phyloP scores from a whole-genome alignment of 2,113 vertebrate genomes.

The Hippopotamus amphibius region DNA sequence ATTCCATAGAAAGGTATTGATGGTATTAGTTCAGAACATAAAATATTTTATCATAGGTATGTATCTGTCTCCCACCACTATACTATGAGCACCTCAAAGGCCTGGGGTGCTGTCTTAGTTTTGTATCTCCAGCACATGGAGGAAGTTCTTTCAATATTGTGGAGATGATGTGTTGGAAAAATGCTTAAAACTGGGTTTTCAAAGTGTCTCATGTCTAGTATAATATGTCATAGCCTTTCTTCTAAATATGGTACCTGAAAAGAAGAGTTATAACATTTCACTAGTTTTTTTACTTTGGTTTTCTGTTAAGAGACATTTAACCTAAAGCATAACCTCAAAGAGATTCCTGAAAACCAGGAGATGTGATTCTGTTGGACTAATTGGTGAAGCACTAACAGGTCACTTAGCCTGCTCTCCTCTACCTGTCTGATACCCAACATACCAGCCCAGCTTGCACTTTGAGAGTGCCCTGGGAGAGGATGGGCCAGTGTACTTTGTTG shows the following conservation, averaged over 20 bases:
- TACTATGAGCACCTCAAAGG: neutral
- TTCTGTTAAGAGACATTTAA: constrained; percentile 38
- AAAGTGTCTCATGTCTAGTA: neutral
- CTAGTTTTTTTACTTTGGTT: constrained; percentile 55
- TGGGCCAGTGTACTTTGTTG: neutral
- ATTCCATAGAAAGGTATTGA: neutral
- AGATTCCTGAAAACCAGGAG: neutral
- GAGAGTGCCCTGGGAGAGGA: neutral
- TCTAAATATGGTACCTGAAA: constrained; percentile 31
- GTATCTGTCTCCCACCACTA: neutral
- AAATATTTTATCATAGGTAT: neutral
- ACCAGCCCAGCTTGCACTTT: neutral
- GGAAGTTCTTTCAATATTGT: constrained; percentile 6
- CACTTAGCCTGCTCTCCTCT: neutral
- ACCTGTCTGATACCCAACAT: neutral
- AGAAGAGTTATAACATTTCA: constrained; percentile 10
- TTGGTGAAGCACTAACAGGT: neutral
- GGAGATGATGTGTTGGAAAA: neutral
- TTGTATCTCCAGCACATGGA: constrained; percentile 3
- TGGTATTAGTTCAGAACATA: constrained; percentile 36
- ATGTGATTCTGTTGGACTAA: constrained; percentile 30
- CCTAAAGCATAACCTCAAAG: constrained; percentile 4
- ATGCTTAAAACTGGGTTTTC: constrained; percentile 5
- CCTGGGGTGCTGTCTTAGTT: neutral
- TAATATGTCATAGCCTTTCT: constrained; percentile 15